phyloP scores from a whole-genome alignment of 2,113 vertebrate species.

The Corvus moneduloides region DNA sequence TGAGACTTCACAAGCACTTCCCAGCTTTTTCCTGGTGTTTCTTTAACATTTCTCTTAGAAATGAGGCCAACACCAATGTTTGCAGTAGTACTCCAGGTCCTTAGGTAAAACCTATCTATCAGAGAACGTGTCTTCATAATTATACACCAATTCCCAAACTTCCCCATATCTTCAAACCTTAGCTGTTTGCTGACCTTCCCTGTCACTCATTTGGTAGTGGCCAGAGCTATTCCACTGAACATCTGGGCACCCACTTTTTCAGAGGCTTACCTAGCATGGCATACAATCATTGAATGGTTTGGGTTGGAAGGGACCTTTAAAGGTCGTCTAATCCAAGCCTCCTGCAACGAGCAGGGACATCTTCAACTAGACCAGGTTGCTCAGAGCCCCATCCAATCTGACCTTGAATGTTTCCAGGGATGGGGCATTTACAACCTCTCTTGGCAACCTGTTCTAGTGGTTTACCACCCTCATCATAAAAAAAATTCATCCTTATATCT shows the following conservation, averaged over 20 bases:
- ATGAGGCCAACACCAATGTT: neutral
- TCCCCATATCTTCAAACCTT: neutral
- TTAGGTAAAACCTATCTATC: neutral
- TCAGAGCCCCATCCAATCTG: neutral
- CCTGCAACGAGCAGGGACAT: neutral
- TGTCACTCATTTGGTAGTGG: neutral
- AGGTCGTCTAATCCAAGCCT: neutral
- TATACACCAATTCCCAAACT: neutral
- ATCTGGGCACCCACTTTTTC: neutral
- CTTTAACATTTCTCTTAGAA: neutral
- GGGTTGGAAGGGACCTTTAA: neutral
- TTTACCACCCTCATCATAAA: neutral
- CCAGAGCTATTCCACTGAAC: neutral
- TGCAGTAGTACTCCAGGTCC: neutral
- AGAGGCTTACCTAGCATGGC: neutral
- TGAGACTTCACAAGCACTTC: neutral
- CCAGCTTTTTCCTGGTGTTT: neutral
- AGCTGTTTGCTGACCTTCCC: neutral
- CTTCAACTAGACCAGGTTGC: neutral
- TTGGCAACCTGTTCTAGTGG: neutral
- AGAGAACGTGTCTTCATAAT: neutral
- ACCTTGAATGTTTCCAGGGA: neutral
- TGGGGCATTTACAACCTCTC: neutral
- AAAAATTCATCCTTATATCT: neutral
- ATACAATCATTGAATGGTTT: neutral